Evolutionary conservation across 1,140 invertebrate species (phyloP), one percentile per base, ranked within the genome.

Genomic region (Lepidurus packardi): DNA sequence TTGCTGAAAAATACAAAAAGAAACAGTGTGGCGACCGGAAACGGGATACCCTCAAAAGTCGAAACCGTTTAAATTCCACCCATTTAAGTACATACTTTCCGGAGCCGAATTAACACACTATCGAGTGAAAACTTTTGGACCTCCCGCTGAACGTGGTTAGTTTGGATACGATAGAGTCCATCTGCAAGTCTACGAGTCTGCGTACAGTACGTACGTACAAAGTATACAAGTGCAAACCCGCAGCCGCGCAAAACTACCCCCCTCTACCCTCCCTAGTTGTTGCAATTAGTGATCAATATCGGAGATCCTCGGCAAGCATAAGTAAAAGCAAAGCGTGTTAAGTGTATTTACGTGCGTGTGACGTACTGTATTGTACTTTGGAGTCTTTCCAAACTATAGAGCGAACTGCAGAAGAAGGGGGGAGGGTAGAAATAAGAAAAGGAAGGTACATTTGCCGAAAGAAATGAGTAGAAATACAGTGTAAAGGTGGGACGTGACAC

Each of bases 201-300:
- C 34, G 34, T 34, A 34, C 34, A 3, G 25, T 34, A 34, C 34
- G 34, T 34, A 34, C 34, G 3, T 34, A 34, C 34, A 3, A 34
- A 34, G 34, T 34, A 34, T 34, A 4, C 34, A 34, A 16, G 16
- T 13, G 16, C 10, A 21, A 16, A 65, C 53, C 53, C 53, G n/a
- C 53, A 65, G 16, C n/a, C 16, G 16, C 13, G 13, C 53, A 13
- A 65, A 65, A 13, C 53, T 21, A 65, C 16, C 16, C 53, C 13
- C 53, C 16, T 21, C 53, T n/a, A 65, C 53, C 53, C 53, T 65
- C 16, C 53, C 16, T 13, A 7, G 16, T 21, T 65, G 53, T 65
- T 65, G 47, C 47, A 65, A 65, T 65, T 65, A 65, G 9, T 65
- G 53, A 65, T 65, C 53, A 65, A 65, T 65, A 65, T 21, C 53